A percentile compares a stretch with the other conserved stretches of the same genome.
Evolutionary conservation across 2,888 invertebrate genomes (phyloP).

Genomic region (Ormyrus pomaceus): DNA sequence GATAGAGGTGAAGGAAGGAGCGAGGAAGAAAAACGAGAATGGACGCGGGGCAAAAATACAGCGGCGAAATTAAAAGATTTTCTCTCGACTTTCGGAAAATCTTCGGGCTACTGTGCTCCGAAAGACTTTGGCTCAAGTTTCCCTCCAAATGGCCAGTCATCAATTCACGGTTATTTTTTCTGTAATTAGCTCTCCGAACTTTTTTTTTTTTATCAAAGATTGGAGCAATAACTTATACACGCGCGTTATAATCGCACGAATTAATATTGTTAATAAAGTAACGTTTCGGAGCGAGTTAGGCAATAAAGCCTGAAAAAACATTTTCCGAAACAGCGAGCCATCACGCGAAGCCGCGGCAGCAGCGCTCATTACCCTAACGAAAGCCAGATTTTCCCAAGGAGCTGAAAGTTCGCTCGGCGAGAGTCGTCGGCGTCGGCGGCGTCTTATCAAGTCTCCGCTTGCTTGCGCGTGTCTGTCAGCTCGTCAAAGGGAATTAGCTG

Average conservation of each 20-base stretch:
- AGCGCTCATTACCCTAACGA: no score
- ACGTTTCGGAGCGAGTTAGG: no score
- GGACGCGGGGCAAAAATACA: slow-evolving; percentile 43
- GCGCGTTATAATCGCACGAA: no score
- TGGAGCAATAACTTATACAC: no score
- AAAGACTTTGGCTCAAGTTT: slow-evolving; percentile 5
- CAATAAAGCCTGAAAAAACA: no score
- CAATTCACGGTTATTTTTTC: slow-evolving; percentile 13
- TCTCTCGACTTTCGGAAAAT: slow-evolving; percentile 39
- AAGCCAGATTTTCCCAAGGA: no score
- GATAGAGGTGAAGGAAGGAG: slow-evolving; percentile 33
- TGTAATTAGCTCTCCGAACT: slow-evolving; percentile 2
- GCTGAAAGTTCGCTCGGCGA: no score
- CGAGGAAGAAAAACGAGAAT: slow-evolving; percentile 43
- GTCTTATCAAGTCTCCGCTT: slow-evolving; percentile 32
- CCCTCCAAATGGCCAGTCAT: neutral
- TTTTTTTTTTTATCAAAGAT: no score
- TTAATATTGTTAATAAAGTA: no score
- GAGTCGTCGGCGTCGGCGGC: neutral
- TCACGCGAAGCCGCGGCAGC: no score
- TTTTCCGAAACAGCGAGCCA: no score
- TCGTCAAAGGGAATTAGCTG: slow-evolving; percentile 68
- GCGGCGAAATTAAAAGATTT: slow-evolving; percentile 53
- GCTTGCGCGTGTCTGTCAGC: slow-evolving; percentile 63
- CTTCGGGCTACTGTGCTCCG: neutral